Evolutionary conservation across 2,113 vertebrate genomes (phyloP).

Genomic region (Rhagologus leucostigma): DNA sequence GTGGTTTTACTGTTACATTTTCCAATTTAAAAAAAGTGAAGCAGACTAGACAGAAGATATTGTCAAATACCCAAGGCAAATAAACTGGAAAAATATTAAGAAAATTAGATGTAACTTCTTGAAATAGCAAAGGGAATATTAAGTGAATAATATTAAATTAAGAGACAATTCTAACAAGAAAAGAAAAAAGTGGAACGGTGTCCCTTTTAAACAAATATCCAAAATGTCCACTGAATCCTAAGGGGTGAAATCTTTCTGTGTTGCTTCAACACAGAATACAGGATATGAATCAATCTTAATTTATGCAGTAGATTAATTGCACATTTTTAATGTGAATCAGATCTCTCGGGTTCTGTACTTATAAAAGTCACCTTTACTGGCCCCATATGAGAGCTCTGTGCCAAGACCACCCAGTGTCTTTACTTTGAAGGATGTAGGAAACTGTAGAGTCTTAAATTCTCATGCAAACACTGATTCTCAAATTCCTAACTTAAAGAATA

Average conservation of each 20-base stretch:
- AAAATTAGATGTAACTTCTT: neutral
- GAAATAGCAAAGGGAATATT: neutral
- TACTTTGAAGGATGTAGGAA: conserved; percentile 29
- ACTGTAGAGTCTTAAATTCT: conserved; percentile 18
- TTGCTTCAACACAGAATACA: neutral
- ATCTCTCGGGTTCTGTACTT: neutral
- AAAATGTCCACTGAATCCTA: neutral
- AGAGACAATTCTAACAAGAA: neutral
- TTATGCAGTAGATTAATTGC: neutral
- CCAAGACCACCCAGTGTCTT: conserved; percentile 56
- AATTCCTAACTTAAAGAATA: conserved; percentile 41
- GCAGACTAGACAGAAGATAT: neutral
- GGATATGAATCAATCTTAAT: neutral
- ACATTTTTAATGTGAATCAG: conserved; percentile 7
- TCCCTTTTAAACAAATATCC: neutral
- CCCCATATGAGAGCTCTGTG: neutral
- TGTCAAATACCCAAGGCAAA: conserved; percentile 27
- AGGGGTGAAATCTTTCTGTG: neutral
- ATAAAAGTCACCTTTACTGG: conserved; percentile 16
- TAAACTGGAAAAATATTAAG: neutral
- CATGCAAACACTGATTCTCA: conserved; percentile 1
- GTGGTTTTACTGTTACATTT: neutral
- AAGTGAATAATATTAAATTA: neutral
- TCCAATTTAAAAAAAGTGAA: neutral
- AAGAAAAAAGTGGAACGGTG: neutral